Conservation (phyloP, 2,888 invertebrate species). For the Mythimna ferrago region DNA sequence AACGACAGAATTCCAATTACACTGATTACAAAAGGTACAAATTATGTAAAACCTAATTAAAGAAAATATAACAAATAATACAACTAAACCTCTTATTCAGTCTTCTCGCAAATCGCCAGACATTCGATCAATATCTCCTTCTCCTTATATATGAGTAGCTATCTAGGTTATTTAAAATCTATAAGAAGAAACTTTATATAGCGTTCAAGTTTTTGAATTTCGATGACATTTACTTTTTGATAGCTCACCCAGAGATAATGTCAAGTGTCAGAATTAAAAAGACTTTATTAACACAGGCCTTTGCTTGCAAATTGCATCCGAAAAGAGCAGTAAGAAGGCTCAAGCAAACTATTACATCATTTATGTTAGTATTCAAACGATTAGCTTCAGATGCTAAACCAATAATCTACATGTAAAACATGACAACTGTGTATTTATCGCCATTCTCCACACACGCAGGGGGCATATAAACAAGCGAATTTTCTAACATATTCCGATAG, state of each 20-base stretch:
- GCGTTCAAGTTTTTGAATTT: too few relatives aligned
- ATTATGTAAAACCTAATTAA: too few relatives aligned
- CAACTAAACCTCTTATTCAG: too few relatives aligned
- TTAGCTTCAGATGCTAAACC: constrained; percentile 43
- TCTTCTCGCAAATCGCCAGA: too few relatives aligned
- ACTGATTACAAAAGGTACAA: too few relatives aligned
- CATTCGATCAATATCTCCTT: too few relatives aligned
- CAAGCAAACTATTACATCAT: constrained; percentile 32
- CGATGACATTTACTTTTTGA: neutral
- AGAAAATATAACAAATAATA: too few relatives aligned
- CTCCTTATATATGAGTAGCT: neutral
- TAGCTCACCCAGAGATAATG: neutral
- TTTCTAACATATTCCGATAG: constrained; percentile 41
- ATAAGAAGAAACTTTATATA: too few relatives aligned
- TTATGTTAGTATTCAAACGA: constrained; percentile 45
- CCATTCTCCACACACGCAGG: constrained; percentile 38
- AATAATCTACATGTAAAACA: constrained; percentile 54
- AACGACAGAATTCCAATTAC: too few relatives aligned
- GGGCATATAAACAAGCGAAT: constrained; percentile 37
- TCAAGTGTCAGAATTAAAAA: neutral
- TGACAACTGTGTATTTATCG: constrained; percentile 54
- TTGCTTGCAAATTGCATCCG: constrained; percentile 11
- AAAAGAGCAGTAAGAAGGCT: constrained; percentile 28
- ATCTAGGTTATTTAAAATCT: too few relatives aligned
- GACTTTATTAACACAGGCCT: neutral